These are phyloP conservation scores for Amia ocellicauda DNA, from an alignment of 2,113 vertebrate genomes.

Conservation along the genomic window DNA sequence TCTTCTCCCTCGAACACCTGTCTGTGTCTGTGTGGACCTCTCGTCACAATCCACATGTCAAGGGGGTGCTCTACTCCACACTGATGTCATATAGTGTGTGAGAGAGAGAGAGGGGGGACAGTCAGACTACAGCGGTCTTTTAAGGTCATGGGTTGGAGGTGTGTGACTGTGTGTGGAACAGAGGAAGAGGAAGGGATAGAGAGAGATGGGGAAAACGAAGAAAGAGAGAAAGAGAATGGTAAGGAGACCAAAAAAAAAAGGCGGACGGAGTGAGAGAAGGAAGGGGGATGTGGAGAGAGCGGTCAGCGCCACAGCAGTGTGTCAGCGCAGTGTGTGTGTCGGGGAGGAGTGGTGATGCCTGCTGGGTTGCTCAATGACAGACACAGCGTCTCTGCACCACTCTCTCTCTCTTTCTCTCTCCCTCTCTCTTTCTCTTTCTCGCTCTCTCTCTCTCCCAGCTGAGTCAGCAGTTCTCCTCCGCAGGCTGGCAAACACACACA, in stretches of 20 bases:
- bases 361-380: not conserved
- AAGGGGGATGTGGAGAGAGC: not conserved
- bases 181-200: not conserved
- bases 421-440: not conserved
- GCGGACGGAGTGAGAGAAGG: not conserved
- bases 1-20: no score
- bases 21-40: no score
- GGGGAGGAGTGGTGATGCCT: not conserved
- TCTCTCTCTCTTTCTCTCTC: not conserved
- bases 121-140: no score
- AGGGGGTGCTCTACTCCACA: no score
- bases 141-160: no score
- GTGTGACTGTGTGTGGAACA: not conserved
- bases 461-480: not conserved
- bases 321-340: not conserved
- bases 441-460: not conserved
- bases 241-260: not conserved
- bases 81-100: no score
- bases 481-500: not conserved
- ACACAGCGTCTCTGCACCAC: slow-evolving; percentile 1
- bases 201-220: not conserved
- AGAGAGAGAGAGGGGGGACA: no score
- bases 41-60: no score
- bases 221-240: not conserved
- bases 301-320: no score